phyloP scores from a whole-genome alignment of 1,140 invertebrate genomes.

The Lamellibrachia luymesi region DNA sequence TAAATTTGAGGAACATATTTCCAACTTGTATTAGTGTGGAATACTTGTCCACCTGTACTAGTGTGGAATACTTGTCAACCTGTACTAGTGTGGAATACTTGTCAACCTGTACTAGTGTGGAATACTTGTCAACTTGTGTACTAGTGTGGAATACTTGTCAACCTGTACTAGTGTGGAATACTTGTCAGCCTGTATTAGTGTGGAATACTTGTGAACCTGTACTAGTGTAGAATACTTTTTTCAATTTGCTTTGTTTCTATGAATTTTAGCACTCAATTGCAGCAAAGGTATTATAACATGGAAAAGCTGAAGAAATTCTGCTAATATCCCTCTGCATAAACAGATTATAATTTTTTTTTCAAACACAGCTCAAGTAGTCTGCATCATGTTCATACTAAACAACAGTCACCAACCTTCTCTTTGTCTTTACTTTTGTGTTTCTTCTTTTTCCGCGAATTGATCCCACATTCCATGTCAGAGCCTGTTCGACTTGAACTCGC shows the following conservation, averaged over 20 bases:
- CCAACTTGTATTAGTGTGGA: too few relatives aligned
- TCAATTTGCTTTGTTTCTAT: background rate
- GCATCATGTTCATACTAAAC: background rate
- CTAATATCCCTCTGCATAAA: background rate
- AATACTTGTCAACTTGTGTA: too few relatives aligned
- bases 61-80: too few relatives aligned
- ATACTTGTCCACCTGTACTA: too few relatives aligned
- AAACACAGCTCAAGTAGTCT: background rate
- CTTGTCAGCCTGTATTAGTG: too few relatives aligned
- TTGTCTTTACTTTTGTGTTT: constrained; percentile 58
- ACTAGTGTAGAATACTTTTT: background rate
- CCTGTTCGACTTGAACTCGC: constrained; percentile 29
- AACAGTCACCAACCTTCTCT: constrained; percentile 20
- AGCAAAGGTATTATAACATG: background rate
- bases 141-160: too few relatives aligned
- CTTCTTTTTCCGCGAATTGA: constrained; percentile 40
- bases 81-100: too few relatives aligned
- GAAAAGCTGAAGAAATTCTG: background rate
- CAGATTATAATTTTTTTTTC: background rate
- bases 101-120: too few relatives aligned
- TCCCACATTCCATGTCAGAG: constrained; percentile 35
- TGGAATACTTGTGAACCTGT: too few relatives aligned
- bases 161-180: too few relatives aligned
- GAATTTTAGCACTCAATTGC: background rate
- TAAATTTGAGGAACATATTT: too few relatives aligned